Evolutionary conservation across 2,113 vertebrate genomes (phyloP).

Genomic region (Cyanoliseus patagonus): DNA sequence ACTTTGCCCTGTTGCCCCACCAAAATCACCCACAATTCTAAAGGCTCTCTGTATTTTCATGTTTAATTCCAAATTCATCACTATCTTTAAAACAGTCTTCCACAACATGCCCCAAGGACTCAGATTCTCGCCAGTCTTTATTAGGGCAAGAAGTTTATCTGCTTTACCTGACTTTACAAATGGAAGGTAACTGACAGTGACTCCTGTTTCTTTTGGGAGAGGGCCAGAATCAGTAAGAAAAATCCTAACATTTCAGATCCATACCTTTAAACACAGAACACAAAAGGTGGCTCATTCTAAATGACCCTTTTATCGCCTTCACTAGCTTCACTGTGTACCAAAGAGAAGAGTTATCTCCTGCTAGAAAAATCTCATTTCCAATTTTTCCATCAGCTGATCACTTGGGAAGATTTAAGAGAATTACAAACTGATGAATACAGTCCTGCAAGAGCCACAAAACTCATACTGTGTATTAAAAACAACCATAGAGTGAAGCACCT

Average conservation of each 20-base stretch:
- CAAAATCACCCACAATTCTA: background rate
- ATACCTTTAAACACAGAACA: background rate
- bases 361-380: background rate
- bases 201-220: background rate
- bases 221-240: background rate
- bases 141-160: background rate
- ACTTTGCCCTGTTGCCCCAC: background rate
- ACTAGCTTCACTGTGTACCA: background rate
- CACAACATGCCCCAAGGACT: background rate
- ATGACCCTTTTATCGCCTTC: background rate
- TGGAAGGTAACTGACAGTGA: background rate
- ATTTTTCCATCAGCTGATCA: background rate
- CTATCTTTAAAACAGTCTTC: background rate
- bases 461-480: background rate
- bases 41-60: background rate
- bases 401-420: background rate
- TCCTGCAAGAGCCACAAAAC: background rate
- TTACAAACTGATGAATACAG: background rate
- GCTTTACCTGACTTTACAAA: background rate
- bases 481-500: background rate
- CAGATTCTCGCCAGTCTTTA: background rate
- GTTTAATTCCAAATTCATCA: background rate
- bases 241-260: background rate
- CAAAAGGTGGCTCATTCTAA: background rate
- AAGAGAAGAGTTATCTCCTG: background rate